These are phyloP conservation scores for Allolobophora icterica DNA, from an alignment of 2,888 invertebrate genomes.

Conservation along the genomic window DNA sequence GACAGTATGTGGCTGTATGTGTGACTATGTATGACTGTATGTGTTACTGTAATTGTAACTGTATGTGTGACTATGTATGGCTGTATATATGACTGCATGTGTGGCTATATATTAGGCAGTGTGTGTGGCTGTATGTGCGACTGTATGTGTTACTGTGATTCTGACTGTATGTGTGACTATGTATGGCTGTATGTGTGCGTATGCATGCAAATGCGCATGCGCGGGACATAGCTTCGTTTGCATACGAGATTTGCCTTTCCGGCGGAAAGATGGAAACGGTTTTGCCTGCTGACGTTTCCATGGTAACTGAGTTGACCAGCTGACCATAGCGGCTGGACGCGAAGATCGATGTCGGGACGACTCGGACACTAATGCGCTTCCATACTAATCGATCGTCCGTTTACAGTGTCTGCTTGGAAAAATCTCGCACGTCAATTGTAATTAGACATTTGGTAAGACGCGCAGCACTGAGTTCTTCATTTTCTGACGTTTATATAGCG, in stretches of 20 bases:
- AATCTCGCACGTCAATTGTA: not conserved
- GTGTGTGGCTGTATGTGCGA: too few species aligned
- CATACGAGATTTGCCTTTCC: not conserved
- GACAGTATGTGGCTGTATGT: too few species aligned
- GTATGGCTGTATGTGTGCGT: not conserved
- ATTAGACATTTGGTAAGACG: not conserved
- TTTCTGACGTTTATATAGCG: too few species aligned
- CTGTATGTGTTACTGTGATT: too few species aligned
- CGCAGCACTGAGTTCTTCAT: not conserved
- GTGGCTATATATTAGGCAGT: too few species aligned
- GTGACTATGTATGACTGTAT: too few species aligned
- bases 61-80: too few species aligned
- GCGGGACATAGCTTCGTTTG: not conserved
- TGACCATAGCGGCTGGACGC: not conserved
- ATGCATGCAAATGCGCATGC: not conserved
- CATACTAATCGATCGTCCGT: too few species aligned
- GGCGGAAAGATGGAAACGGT: not conserved
- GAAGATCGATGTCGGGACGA: not conserved
- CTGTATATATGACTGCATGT: not conserved
- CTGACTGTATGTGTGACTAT: too few species aligned
- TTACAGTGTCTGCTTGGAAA: not conserved
- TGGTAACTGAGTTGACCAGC: conserved; percentile 9
- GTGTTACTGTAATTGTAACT: too few species aligned
- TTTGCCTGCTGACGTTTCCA: not conserved
- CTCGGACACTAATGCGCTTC: not conserved